These are phyloP conservation scores for Sanderia malayensis DNA, from an alignment of 30 jellyfish, hydroid and myxozoan species.

Conservation along the genomic window DNA sequence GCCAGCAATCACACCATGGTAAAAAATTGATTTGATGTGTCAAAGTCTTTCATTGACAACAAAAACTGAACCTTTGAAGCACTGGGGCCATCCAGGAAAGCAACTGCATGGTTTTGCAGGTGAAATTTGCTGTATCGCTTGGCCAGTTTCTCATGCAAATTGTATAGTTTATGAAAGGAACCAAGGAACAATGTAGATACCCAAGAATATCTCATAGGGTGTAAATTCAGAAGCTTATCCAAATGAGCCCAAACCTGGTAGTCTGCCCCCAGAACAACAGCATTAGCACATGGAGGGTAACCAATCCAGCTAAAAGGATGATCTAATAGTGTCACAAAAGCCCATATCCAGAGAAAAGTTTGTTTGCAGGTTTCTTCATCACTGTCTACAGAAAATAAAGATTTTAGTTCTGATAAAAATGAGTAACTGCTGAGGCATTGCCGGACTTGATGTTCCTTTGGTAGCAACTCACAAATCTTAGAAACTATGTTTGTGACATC, in stretches of 20 bases:
- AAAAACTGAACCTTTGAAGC: conserved; percentile 29
- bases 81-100: conserved; percentile 34
- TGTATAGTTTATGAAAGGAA: conserved; percentile 24
- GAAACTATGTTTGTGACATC: too few relatives aligned
- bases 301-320: conserved; percentile 36
- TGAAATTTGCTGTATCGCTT: conserved; percentile 44
- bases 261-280: conserved; percentile 45
- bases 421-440: too few relatives aligned
- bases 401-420: too few relatives aligned
- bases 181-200: conserved; percentile 22
- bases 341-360: conserved; percentile 2
- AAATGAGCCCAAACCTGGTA: conserved; percentile 50
- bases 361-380: neutral
- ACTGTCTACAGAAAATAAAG: neutral
- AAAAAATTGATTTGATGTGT: conserved; percentile 34
- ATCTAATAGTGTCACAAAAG: conserved; percentile 16
- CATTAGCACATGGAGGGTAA: conserved; percentile 18
- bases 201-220: conserved; percentile 33
- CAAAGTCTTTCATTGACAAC: conserved; percentile 43
- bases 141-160: conserved; percentile 20
- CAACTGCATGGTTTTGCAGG: conserved; percentile 33
- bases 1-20: conserved; percentile 40
- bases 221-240: conserved; percentile 2
- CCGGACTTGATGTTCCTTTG: neutral
- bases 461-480: neutral